Percentiles rank a stretch among this genome's conserved stretches.
phyloP scores from a whole-genome alignment of 2,797 vertebrate species.

The Myotis pilosus region DNA sequence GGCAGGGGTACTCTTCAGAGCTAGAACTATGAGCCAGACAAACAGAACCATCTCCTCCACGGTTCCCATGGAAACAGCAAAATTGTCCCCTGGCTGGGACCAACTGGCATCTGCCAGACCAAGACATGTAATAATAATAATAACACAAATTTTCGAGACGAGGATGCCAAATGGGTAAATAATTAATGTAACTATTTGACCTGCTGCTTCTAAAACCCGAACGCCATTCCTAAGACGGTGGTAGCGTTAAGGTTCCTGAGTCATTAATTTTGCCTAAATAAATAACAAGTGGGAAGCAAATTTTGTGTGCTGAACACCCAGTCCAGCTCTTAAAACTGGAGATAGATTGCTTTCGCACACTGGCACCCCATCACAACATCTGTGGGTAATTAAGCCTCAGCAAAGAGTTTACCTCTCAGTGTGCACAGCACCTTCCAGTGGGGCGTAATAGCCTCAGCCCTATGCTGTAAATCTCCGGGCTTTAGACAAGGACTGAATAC shows the following conservation, averaged over 20 bases:
- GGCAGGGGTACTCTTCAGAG: constrained; percentile 41
- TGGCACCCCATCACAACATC: constrained; percentile 79
- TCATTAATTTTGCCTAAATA: constrained; percentile 81
- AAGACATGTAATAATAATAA: constrained; percentile 81
- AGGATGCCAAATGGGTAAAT: constrained; percentile 81
- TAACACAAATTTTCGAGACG: constrained; percentile 69
- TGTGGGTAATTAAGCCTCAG: constrained; percentile 81
- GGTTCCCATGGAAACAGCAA: constrained; percentile 81
- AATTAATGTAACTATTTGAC: constrained; percentile 76
- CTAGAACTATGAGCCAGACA: constrained; percentile 75
- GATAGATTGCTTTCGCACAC: constrained; percentile 80
- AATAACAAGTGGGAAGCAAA: constrained; percentile 75
- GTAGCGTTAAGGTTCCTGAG: constrained; percentile 66
- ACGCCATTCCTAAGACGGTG: constrained; percentile 74
- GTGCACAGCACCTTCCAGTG: constrained; percentile 59
- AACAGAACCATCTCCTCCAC: constrained; percentile 67
- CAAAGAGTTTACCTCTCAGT: constrained; percentile 71
- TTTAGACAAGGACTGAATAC: background rate
- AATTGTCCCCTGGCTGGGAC: constrained; percentile 70
- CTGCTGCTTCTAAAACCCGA: constrained; percentile 65
- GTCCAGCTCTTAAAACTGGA: constrained; percentile 82
- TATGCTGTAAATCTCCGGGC: constrained; percentile 55
- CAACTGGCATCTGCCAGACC: constrained; percentile 77
- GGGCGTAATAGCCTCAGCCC: constrained; percentile 68
- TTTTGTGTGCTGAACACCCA: constrained; percentile 78